Conservation (phyloP, 2,797 vertebrate species). For the Sardinella longiceps region DNA sequence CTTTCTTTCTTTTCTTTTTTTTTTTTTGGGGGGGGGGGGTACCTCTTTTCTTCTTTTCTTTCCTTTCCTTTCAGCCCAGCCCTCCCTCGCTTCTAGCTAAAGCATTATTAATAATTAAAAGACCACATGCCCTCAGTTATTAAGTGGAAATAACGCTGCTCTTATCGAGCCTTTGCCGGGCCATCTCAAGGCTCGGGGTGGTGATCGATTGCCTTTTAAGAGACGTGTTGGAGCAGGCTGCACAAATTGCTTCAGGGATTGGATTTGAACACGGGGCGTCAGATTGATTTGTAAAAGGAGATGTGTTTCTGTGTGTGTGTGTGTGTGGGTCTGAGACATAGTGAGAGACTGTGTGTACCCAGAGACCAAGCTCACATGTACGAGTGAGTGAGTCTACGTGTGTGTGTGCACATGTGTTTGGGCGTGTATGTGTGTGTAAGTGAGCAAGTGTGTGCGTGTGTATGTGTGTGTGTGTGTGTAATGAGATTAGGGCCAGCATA, state of each 20-base stretch:
- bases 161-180: slow-evolving; percentile 26
- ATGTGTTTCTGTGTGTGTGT: slow-evolving; percentile 11
- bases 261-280: slow-evolving; percentile 36
- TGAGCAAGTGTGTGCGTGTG: background rate
- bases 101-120: slow-evolving; percentile 42
- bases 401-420: background rate
- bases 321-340: background rate
- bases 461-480: background rate
- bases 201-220: slow-evolving; percentile 41
- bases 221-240: slow-evolving; percentile 30
- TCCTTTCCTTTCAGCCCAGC: too few species aligned
- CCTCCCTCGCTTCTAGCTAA: slow-evolving; percentile 25
- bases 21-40: background rate
- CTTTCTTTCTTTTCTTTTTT: background rate
- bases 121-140: slow-evolving; percentile 41
- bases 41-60: background rate
- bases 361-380: background rate
- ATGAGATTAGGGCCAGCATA: slow-evolving; percentile 2
- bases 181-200: slow-evolving; percentile 38
- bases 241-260: slow-evolving; percentile 36
- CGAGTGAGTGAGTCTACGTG: background rate
- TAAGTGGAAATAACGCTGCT: slow-evolving; percentile 32
- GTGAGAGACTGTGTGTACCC: background rate
- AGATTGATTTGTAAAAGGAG: slow-evolving; percentile 38
- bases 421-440: background rate